Evolutionary conservation across 2,113 vertebrate genomes (phyloP).

Genomic region (Nycticryphes semicollaris): DNA sequence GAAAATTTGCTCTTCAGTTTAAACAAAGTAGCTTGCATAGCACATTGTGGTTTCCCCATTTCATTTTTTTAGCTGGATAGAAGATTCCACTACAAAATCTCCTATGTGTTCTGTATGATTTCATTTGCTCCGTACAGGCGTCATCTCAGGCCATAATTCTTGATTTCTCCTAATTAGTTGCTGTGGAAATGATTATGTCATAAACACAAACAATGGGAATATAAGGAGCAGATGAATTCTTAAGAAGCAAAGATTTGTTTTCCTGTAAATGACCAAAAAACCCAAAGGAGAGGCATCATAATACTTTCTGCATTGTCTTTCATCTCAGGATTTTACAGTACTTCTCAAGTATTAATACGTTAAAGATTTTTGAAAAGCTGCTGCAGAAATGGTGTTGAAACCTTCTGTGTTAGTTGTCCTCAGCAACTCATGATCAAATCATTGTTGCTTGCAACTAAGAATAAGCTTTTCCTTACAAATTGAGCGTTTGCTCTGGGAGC

Average conservation of each 20-base stretch:
- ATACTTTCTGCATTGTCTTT: constrained; percentile 51
- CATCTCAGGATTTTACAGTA: constrained; percentile 30
- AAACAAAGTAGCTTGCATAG: background rate
- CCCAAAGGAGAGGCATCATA: constrained; percentile 12
- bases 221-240: constrained; percentile 66
- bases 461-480: background rate
- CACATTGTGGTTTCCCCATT: background rate
- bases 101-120: background rate
- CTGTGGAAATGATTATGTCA: constrained; percentile 69
- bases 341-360: constrained; percentile 42
- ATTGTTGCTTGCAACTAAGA: background rate
- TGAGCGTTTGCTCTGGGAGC: background rate
- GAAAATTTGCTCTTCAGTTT: background rate
- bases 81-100: background rate
- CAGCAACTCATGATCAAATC: constrained; percentile 14
- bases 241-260: constrained; percentile 72
- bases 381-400: constrained; percentile 38
- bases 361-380: constrained; percentile 27
- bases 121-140: constrained; percentile 35
- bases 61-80: background rate
- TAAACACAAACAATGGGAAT: constrained; percentile 60
- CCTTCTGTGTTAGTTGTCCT: constrained; percentile 28
- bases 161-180: constrained; percentile 67
- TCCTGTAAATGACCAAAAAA: constrained; percentile 65
- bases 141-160: constrained; percentile 46